Evolutionary conservation across 2,113 vertebrate genomes (phyloP).

Genomic region (Mormoops blainvillei): DNA sequence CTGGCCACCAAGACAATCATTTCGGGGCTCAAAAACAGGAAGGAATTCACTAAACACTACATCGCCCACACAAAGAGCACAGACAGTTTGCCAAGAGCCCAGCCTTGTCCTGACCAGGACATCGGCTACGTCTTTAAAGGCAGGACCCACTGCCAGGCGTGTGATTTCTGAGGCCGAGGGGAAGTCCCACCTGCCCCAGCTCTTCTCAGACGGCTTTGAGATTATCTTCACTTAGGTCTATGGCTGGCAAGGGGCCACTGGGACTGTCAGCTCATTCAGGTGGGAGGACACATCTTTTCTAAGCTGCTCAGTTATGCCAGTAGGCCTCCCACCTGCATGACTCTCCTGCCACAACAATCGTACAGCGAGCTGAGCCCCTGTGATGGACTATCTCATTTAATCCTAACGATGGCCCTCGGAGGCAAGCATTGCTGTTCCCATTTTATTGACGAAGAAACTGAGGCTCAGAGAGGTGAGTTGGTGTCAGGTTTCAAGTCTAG

Average conservation of each 20-base stretch:
- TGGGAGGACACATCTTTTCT: neutral
- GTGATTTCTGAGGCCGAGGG: neutral
- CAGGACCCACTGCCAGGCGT: too few species aligned
- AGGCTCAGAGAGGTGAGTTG: neutral
- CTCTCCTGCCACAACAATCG: neutral
- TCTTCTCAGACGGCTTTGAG: neutral
- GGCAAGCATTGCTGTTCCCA: neutral
- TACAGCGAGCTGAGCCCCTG: neutral
- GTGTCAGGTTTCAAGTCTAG: neutral
- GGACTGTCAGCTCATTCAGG: neutral
- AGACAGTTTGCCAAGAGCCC: conserved; percentile 46
- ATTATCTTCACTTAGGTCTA: neutral
- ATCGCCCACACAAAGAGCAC: conserved; percentile 51
- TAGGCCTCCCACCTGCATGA: neutral
- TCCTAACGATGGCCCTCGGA: neutral
- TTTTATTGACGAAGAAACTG: neutral
- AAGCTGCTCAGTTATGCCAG: neutral
- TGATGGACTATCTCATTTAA: neutral
- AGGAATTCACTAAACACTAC: conserved; percentile 70
- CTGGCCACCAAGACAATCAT: conserved; percentile 55
- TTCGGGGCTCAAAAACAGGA: conserved; percentile 74
- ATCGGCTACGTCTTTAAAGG: neutral
- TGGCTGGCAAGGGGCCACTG: neutral
- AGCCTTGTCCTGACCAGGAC: neutral
- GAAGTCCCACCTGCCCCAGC: neutral